Base-by-base conservation (phyloP, 2,888 invertebrate species). In the Dromius quadrimaculatus region DNA sequence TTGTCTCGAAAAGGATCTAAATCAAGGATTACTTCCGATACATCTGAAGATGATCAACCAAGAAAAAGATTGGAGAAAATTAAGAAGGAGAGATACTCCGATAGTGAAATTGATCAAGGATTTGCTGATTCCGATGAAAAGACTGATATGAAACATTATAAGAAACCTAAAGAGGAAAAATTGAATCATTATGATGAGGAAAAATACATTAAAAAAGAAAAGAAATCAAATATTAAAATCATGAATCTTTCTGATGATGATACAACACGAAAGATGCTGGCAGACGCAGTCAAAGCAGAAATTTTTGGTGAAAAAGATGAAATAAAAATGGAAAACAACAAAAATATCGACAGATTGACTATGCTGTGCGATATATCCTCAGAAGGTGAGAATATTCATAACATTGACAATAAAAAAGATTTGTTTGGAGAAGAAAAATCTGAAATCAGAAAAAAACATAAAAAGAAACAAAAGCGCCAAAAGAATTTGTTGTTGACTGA, bases 381-480 rank as follows among this genome's bases (percentile, higher is more conserved):
- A 68, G 86, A 84, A 80, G 84, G 81, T 75, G 86, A 85, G 79
- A 83, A 81, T 38, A 78, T 82, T 72, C 77, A 78, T 75, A 81
- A 81, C 74, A 45, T 65, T 15, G 72, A 73, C 57, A 59, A 72
- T 50, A 74, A 71, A 61, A 65, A 63, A 47, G 74, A 74, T 6
- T 50, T 68, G 34, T 71, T 71, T 36, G 50, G 62, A 4, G 78
- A 79, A 66, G 80, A 81, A 41, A 81, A 79, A 73, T 74, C 77
- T 15, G 90, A 90, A 77, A 79, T 86, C 50, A 86, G 92, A 6
- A 92, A 90, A 79, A 93, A 92, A 78, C 93, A 93, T 78, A 93
- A 92, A 81, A 93, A 93, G 85, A 93, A 92, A 78, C 92, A 92
- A 79, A 93, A 91, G 81, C 90, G 90, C 22, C 89, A 90, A 74